phyloP scores from a whole-genome alignment of 2,888 invertebrate genomes.

The Apodemia mormo region DNA sequence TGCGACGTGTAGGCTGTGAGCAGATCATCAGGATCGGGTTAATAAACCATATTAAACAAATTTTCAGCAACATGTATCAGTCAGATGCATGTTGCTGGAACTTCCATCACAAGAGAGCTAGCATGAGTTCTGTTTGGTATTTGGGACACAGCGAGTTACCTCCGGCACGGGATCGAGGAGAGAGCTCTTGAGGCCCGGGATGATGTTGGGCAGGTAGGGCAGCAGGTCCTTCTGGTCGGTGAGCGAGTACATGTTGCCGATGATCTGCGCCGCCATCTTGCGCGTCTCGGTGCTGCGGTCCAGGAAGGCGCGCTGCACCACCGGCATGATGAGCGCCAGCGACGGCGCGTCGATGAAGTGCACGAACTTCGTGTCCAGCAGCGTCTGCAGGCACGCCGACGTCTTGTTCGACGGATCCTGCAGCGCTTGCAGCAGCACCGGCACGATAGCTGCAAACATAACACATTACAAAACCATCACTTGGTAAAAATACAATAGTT shows the following conservation, averaged over 20 bases:
- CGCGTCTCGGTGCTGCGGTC: slow-evolving; percentile 98
- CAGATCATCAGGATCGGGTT: too few species aligned
- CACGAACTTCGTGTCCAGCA: slow-evolving; percentile 98
- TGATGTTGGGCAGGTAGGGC: slow-evolving; percentile 97
- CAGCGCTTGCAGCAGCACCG: slow-evolving; percentile 92
- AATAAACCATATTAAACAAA: too few species aligned
- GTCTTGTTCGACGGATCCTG: slow-evolving; percentile 98
- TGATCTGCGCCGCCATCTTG: slow-evolving; percentile 99
- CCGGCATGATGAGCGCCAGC: slow-evolving; percentile 99
- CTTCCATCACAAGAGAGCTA: neutral
- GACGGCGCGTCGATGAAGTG: slow-evolving; percentile 99
- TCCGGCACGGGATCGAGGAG: slow-evolving; percentile 99
- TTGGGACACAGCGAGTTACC: slow-evolving; percentile 58
- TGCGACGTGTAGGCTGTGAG: too few species aligned
- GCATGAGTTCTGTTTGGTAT: neutral
- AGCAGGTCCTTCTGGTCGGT: slow-evolving; percentile 99
- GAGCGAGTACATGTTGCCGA: slow-evolving; percentile 99
- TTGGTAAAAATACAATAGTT: neutral
- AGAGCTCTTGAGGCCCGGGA: slow-evolving; percentile 97
- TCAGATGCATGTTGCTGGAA: too few species aligned
- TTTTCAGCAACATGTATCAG: too few species aligned
- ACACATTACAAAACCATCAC: too few species aligned
- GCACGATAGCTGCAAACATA: slow-evolving; percentile 86
- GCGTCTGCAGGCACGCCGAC: slow-evolving; percentile 93
- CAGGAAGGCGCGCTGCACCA: slow-evolving; percentile 98